Conservation (phyloP, 2,113 vertebrate species). For the Petrocephalus microphthalmus region DNA sequence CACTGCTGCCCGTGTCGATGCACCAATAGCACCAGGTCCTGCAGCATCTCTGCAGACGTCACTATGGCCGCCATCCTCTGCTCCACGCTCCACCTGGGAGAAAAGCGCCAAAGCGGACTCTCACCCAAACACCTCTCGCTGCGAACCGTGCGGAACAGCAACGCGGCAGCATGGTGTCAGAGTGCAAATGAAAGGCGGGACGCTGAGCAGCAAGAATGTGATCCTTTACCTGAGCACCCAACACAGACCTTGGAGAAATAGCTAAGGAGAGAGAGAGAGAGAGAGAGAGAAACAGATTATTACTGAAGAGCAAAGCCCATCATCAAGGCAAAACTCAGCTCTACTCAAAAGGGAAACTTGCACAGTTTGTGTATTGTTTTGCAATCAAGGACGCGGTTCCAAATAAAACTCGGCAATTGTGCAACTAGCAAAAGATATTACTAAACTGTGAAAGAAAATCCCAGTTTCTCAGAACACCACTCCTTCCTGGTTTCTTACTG, state of each 20-base stretch:
- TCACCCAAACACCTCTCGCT: not conserved
- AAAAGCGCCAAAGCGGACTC: not conserved
- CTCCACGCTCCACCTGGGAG: slow-evolving; percentile 14
- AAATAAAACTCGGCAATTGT: not conserved
- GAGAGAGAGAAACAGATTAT: slow-evolving; percentile 9
- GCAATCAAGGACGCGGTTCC: not conserved
- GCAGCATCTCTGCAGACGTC: slow-evolving; percentile 22
- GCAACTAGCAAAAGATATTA: not conserved
- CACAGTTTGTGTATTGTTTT: not conserved
- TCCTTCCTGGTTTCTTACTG: not conserved
- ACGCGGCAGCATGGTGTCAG: not conserved
- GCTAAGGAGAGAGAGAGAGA: slow-evolving; percentile 24
- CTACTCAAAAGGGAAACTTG: not conserved
- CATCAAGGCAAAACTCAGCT: not conserved
- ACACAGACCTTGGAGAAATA: slow-evolving; percentile 24
- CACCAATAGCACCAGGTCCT: slow-evolving; percentile 26
- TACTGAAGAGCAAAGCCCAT: not conserved
- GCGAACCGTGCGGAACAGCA: not conserved
- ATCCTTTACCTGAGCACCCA: slow-evolving; percentile 33
- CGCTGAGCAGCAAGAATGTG: not conserved
- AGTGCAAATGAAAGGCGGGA: not conserved
- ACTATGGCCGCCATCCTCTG: not conserved
- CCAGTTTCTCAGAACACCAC: not conserved
- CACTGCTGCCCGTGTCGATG: slow-evolving; percentile 31
- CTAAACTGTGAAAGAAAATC: not conserved